Evolutionary conservation across 30 jellyfish, hydroid and myxozoan genomes (phyloP).

Genomic region (Sanderia malayensis): DNA sequence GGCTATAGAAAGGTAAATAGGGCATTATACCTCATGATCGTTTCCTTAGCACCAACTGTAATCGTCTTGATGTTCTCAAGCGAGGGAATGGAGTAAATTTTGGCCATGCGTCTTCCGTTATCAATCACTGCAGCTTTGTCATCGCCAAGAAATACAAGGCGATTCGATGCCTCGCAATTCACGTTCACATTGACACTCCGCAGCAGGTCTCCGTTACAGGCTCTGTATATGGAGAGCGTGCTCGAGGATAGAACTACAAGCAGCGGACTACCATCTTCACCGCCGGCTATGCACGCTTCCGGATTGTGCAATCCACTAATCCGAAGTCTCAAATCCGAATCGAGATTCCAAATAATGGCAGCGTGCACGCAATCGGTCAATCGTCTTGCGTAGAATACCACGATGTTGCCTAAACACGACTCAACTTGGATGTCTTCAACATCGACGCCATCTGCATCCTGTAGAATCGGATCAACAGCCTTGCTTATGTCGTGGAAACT

Average conservation of each 20-base stretch:
- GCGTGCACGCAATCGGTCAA: slow-evolving; percentile 37
- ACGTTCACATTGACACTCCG: slow-evolving; percentile 9
- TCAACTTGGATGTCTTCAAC: slow-evolving; percentile 28
- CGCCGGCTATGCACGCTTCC: slow-evolving; percentile 36
- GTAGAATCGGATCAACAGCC: slow-evolving; percentile 33
- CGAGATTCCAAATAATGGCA: slow-evolving; percentile 50
- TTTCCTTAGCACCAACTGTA: background rate
- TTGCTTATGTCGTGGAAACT: slow-evolving; percentile 37
- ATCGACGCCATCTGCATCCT: slow-evolving; percentile 33
- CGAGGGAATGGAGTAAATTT: slow-evolving; percentile 32
- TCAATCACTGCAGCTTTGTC: slow-evolving; percentile 14
- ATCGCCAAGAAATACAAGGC: slow-evolving; percentile 7
- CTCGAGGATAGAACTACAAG: slow-evolving; percentile 27
- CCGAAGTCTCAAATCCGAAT: slow-evolving; percentile 46
- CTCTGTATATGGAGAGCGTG: slow-evolving; percentile 21
- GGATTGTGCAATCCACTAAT: slow-evolving; percentile 51
- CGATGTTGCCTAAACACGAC: slow-evolving; percentile 16
- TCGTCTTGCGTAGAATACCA: slow-evolving; percentile 41
- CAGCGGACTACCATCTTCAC: background rate
- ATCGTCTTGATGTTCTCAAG: slow-evolving; percentile 8
- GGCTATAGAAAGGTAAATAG: too few species aligned
- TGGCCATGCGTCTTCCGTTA: slow-evolving; percentile 18
- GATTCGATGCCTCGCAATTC: slow-evolving; percentile 20
- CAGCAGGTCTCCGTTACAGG: slow-evolving; percentile 33
- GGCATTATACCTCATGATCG: slow-evolving; percentile 32